Conservation (phyloP, 2,888 invertebrate species). For the Listrodromus nycthemerus region DNA sequence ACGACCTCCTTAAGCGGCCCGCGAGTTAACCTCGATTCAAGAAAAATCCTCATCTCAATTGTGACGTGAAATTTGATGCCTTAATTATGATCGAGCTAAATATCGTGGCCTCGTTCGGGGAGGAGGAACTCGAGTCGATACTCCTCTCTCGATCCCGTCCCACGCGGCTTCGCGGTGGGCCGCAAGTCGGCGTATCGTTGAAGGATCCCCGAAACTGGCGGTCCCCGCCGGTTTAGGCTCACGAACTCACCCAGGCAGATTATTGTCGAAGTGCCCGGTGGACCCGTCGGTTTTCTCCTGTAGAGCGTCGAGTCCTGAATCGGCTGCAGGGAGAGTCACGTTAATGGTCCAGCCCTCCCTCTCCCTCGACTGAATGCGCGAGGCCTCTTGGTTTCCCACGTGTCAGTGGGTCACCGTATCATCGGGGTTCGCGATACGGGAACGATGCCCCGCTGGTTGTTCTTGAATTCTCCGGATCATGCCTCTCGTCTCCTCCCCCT, state of each 20-base stretch:
- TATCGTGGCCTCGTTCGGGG: constrained; percentile 27
- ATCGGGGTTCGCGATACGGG: constrained; percentile 69
- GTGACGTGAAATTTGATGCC: background rate
- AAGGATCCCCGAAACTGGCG: constrained; percentile 53
- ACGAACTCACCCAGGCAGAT: constrained; percentile 57
- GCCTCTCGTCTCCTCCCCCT: constrained; percentile 37
- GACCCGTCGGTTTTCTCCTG: constrained; percentile 38
- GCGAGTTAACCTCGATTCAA: background rate
- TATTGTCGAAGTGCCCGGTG: constrained; percentile 58
- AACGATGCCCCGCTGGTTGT: constrained; percentile 64
- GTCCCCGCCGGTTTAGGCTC: constrained; percentile 17
- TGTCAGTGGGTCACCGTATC: constrained; percentile 72
- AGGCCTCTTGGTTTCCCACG: constrained; percentile 65
- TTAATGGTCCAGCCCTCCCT: constrained; percentile 58
- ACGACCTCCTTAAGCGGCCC: background rate
- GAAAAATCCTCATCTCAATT: background rate
- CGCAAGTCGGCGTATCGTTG: constrained; percentile 36
- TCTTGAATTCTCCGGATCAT: constrained; percentile 67
- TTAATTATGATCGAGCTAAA: constrained; percentile 13
- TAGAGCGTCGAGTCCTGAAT: constrained; percentile 58
- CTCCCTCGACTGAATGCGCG: constrained; percentile 35
- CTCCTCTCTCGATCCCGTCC: background rate
- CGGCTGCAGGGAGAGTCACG: constrained; percentile 67
- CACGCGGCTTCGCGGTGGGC: constrained; percentile 17
- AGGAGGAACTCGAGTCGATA: constrained; percentile 13